Conservation (phyloP, 2,797 vertebrate genomes). For the Serranus cabrilla region DNA sequence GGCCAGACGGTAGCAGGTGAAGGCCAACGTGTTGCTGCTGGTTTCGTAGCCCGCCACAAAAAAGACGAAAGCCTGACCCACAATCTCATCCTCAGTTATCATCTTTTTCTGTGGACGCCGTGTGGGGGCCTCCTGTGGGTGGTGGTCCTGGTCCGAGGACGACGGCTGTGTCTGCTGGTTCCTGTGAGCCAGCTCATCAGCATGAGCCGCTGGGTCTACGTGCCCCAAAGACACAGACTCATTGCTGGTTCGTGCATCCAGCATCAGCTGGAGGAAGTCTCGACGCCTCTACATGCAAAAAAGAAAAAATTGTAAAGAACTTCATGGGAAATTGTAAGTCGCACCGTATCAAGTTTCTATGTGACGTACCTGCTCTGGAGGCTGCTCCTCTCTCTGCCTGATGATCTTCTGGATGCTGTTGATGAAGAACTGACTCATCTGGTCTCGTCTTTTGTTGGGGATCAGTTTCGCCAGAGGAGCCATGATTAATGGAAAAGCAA, state of each 20-base stretch:
- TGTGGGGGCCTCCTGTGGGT: not conserved
- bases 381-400: conserved; percentile 89
- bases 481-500: conserved; percentile 91
- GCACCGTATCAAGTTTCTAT: not conserved
- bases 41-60: conserved; percentile 94
- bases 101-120: conserved; percentile 75
- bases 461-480: conserved; percentile 86
- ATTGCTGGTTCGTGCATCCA: conserved; percentile 84
- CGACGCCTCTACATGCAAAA: conserved; percentile 84
- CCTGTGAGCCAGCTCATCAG: conserved; percentile 29
- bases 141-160: not conserved
- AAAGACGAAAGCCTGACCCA: conserved; percentile 94
- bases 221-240: conserved; percentile 70
- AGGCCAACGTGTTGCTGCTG: conserved; percentile 90
- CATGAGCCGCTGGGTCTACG: conserved; percentile 78
- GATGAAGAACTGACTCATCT: conserved; percentile 92
- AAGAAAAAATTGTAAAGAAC: not conserved
- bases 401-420: conserved; percentile 89
- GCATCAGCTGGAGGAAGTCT: conserved; percentile 95
- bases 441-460: conserved; percentile 89
- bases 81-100: conserved; percentile 91
- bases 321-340: not conserved
- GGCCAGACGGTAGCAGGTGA: conserved; percentile 93
- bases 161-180: conserved; percentile 14
- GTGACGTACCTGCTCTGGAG: conserved; percentile 87